These are phyloP conservation scores for Ophonus ardosiacus DNA, from an alignment of 2,888 invertebrate species.

Conservation along the genomic window DNA sequence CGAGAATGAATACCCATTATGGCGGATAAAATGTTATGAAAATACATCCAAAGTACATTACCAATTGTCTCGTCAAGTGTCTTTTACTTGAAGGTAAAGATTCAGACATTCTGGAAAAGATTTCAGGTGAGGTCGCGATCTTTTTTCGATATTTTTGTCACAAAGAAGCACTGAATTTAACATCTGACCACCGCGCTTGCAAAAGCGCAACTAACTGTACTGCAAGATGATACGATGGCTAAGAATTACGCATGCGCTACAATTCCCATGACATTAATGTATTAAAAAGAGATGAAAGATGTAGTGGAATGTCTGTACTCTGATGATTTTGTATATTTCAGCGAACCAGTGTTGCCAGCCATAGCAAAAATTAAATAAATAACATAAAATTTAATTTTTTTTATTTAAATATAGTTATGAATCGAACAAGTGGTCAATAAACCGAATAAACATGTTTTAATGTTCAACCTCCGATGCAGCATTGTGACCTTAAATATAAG, in stretches of 20 bases:
- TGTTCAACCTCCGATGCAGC: too few species aligned
- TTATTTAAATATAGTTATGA: too few species aligned
- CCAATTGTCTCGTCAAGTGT: constrained; percentile 81
- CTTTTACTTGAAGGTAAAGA: constrained; percentile 80
- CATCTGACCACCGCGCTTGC: constrained; percentile 71
- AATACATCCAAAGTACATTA: constrained; percentile 69
- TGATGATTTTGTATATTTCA: background rate
- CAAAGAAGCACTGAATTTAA: constrained; percentile 75
- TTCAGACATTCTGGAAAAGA: constrained; percentile 79
- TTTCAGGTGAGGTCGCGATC: constrained; percentile 68
- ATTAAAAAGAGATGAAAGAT: constrained; percentile 5
- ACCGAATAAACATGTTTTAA: too few species aligned
- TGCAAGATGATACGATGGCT: constrained; percentile 33
- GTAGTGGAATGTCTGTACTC: constrained; percentile 26
- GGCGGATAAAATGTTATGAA: constrained; percentile 75
- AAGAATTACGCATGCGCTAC: constrained; percentile 55
- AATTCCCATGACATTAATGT: background rate
- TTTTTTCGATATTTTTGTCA: constrained; percentile 66
- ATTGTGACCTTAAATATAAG: too few species aligned
- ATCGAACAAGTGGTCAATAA: too few species aligned
- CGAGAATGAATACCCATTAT: constrained; percentile 76
- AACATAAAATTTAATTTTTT: too few species aligned
- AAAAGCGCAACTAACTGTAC: constrained; percentile 73
- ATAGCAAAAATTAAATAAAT: background rate
- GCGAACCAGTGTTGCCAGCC: constrained; percentile 11